These are phyloP conservation scores for Heterodera filipjevi DNA, from an alignment of 2,888 invertebrate genomes.

Conservation along the genomic window DNA sequence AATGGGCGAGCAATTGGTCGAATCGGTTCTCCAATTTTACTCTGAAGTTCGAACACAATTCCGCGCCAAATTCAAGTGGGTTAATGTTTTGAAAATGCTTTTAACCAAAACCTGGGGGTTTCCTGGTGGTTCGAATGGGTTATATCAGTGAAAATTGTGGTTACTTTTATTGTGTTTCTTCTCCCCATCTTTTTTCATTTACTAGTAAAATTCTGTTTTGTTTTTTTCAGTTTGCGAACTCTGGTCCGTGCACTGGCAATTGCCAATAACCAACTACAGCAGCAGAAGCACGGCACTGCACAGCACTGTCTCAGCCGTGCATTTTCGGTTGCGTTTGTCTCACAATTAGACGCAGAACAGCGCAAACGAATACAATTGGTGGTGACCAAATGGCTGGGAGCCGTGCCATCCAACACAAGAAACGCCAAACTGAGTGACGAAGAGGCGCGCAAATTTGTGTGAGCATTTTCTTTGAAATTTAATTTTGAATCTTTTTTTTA, in stretches of 20 bases:
- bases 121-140: no score
- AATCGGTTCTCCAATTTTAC: conserved; percentile 14
- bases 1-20: conserved; percentile 22
- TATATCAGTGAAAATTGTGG: no score
- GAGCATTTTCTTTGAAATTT: neutral
- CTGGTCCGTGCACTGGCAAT: conserved; percentile 18
- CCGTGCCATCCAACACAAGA: neutral
- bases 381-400: neutral
- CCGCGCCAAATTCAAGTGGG: conserved; percentile 24
- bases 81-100: neutral
- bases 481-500: no score
- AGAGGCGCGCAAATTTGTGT: conserved; percentile 8
- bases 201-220: neutral
- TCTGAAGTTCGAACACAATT: neutral
- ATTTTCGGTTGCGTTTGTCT: neutral
- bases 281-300: neutral
- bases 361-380: neutral
- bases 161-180: no score
- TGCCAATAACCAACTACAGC: neutral
- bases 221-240: conserved; percentile 13
- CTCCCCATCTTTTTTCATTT: no score
- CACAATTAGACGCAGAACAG: neutral
- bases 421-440: neutral
- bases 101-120: neutral
- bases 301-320: neutral